Conservation (phyloP, 2,113 vertebrate species). For the Pelusios castaneus region DNA sequence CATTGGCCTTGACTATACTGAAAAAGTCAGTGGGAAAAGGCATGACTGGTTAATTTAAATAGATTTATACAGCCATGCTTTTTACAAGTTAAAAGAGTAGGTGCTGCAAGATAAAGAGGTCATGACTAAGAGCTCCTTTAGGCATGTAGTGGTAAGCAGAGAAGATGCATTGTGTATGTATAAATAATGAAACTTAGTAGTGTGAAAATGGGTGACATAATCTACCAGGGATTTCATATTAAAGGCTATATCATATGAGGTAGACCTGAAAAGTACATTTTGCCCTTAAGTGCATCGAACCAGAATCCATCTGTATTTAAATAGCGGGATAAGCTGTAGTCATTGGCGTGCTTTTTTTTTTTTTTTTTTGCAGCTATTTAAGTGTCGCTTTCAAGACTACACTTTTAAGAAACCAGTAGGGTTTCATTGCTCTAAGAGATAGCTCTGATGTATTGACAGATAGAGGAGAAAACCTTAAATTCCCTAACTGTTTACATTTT, state of each 20-base stretch:
- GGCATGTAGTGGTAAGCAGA: background rate
- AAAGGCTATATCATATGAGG: background rate
- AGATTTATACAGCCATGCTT: background rate
- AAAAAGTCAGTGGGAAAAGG: background rate
- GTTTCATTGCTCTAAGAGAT: background rate
- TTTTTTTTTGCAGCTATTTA: background rate
- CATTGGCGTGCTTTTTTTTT: background rate
- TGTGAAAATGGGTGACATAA: background rate
- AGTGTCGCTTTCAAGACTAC: background rate
- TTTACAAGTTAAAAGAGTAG: background rate
- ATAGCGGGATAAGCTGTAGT: background rate
- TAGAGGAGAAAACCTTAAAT: background rate
- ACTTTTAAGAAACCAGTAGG: background rate
- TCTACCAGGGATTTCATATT: background rate
- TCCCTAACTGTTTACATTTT: rapidly evolving
- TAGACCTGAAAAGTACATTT: background rate
- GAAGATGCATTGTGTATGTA: background rate
- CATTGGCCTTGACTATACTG: background rate
- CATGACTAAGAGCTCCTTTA: background rate
- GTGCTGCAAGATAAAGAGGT: background rate
- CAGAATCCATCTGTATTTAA: background rate
- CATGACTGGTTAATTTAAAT: background rate
- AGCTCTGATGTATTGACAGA: background rate
- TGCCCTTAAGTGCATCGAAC: background rate
- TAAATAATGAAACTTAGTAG: background rate